Percentiles rank a stretch among this genome's conserved stretches.
phyloP scores from a whole-genome alignment of 1,140 invertebrate genomes.

The Aphaenogaster floridana region DNA sequence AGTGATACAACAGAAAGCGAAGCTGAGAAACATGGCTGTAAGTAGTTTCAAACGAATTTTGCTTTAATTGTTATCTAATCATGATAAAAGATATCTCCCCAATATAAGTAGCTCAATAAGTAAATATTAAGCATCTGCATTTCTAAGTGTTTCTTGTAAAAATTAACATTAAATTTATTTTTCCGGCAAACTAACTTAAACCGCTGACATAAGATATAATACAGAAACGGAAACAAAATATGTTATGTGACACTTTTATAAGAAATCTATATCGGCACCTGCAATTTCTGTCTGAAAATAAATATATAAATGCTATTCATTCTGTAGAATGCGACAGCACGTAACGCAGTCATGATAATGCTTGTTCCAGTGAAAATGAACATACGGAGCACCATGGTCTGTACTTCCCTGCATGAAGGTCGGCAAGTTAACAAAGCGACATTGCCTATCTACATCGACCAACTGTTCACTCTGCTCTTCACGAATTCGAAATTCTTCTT shows the following conservation, averaged over 20 bases:
- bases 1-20: conserved; percentile 95
- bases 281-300: conserved; percentile 27
- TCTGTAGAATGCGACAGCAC: neutral
- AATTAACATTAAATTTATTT: conserved; percentile 40
- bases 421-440: conserved; percentile 91
- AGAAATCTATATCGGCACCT: neutral
- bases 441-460: conserved; percentile 94
- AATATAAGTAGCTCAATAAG: neutral
- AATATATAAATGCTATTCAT: conserved; percentile 4
- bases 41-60: conserved; percentile 37
- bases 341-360: conserved; percentile 18
- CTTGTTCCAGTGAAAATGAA: conserved; percentile 83
- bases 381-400: conserved; percentile 83
- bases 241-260: neutral
- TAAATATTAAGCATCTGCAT: neutral
- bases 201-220: neutral
- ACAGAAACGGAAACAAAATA: neutral
- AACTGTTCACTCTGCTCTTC: conserved; percentile 96
- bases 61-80: conserved; percentile 24
- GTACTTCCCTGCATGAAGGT: conserved; percentile 92
- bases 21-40: conserved; percentile 88
- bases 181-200: conserved; percentile 26
- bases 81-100: neutral
- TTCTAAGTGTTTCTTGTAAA: neutral
- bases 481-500: conserved; percentile 96